Evolutionary conservation across 2,113 vertebrate genomes (phyloP).

Genomic region (Podarcis cretensis): DNA sequence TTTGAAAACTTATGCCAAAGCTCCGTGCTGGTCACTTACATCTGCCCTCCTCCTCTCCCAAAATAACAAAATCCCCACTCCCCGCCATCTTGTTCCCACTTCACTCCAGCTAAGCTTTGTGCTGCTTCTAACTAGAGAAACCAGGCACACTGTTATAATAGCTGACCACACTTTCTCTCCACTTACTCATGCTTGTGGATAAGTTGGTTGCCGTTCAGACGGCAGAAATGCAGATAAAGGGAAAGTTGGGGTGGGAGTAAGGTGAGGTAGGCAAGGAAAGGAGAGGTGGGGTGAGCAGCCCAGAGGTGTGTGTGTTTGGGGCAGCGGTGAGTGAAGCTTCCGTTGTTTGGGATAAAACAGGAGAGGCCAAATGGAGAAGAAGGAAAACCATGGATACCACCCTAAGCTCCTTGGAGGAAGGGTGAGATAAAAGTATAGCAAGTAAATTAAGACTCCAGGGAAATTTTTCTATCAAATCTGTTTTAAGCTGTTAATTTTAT

Average conservation of each 20-base stretch:
- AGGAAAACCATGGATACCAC: too few relatives aligned
- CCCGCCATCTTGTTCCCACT: not conserved
- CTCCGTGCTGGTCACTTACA: not conserved
- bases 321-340: not conserved
- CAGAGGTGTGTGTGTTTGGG: not conserved
- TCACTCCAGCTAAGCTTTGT: not conserved
- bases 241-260: not conserved
- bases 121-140: not conserved
- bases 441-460: not conserved
- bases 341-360: not conserved
- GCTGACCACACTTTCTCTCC: not conserved
- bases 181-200: not conserved
- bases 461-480: not conserved
- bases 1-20: not conserved
- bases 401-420: not conserved
- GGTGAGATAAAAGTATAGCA: not conserved
- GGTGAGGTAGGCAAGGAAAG: not conserved
- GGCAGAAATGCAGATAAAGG: not conserved
- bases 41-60: not conserved
- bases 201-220: not conserved
- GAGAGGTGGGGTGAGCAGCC: not conserved
- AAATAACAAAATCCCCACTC: not conserved
- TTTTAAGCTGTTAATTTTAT: not conserved
- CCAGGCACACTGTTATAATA: not conserved
- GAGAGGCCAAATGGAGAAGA: not conserved